Evolutionary conservation across 2,113 vertebrate species (phyloP).

Genomic region (Alosa alosa): DNA sequence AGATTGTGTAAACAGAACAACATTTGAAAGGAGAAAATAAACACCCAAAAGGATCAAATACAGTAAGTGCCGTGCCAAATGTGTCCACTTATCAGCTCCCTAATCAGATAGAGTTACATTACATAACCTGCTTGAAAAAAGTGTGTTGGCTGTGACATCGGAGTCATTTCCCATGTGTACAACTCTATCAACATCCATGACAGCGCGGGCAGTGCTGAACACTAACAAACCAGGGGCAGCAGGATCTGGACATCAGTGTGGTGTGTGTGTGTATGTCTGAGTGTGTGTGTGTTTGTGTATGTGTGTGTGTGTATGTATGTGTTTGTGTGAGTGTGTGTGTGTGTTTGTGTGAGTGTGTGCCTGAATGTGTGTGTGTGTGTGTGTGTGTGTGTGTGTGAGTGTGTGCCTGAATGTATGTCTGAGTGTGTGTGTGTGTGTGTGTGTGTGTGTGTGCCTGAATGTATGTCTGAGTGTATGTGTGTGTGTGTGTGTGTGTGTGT

Average conservation of each 20-base stretch:
- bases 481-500: not conserved
- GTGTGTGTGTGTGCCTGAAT: not conserved
- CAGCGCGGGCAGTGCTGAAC: constrained; percentile 28
- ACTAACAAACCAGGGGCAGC: constrained; percentile 29
- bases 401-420: no score
- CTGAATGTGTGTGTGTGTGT: no score
- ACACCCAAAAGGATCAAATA: not conserved
- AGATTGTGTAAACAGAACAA: not conserved
- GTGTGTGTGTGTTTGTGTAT: no score
- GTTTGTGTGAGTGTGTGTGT: no score
- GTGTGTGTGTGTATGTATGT: no score
- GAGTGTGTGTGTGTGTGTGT: not conserved
- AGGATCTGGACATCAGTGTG: constrained; percentile 27
- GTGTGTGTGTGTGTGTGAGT: no score
- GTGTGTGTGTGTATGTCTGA: not conserved
- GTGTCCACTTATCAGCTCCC: constrained; percentile 24
- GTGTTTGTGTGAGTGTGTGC: no score
- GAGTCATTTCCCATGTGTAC: constrained; percentile 37
- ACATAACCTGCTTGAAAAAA: constrained; percentile 31
- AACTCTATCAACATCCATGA: constrained; percentile 38
- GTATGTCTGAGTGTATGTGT: not conserved
- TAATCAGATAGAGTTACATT: constrained; percentile 30
- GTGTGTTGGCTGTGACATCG: not conserved
- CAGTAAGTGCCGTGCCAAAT: not conserved
- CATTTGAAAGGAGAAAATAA: not conserved